phyloP scores from a whole-genome alignment of 2,113 vertebrate species.

The Octodon degus region DNA sequence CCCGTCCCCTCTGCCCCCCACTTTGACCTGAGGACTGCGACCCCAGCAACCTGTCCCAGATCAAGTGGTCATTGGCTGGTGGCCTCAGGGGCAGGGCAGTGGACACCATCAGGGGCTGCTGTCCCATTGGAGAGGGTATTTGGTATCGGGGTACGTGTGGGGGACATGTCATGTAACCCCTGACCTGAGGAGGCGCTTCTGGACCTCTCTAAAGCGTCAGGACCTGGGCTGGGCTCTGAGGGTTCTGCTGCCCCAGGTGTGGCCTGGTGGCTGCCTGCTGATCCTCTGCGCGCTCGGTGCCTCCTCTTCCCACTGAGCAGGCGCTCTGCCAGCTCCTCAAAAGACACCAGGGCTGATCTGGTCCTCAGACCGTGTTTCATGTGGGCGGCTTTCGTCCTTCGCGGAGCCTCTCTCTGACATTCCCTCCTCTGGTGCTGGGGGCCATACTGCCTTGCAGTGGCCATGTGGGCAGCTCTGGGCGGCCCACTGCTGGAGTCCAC shows the following conservation, averaged over 20 bases:
- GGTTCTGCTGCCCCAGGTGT: accelerated
- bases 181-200: not conserved
- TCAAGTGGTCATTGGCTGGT: accelerated
- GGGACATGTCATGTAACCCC: too few species aligned
- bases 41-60: accelerated
- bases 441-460: too few species aligned
- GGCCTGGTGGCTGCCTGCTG: accelerated
- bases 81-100: accelerated
- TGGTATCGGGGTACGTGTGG: accelerated
- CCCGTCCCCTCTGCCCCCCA: accelerated
- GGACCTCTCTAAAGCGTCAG: too few species aligned
- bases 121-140: not conserved
- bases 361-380: too few species aligned
- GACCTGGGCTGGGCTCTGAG: accelerated
- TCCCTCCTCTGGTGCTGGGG: too few species aligned
- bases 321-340: not conserved
- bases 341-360: too few species aligned
- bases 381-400: not conserved
- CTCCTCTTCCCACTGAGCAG: not conserved
- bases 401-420: accelerated
- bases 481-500: not conserved
- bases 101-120: accelerated
- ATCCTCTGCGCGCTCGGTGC: accelerated
- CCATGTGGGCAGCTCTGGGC: not conserved
- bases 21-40: accelerated